Evolutionary conservation across 2,113 vertebrate species (phyloP), one percentile per base, ranked within the genome.

Genomic region (Rallus limicola): DNA sequence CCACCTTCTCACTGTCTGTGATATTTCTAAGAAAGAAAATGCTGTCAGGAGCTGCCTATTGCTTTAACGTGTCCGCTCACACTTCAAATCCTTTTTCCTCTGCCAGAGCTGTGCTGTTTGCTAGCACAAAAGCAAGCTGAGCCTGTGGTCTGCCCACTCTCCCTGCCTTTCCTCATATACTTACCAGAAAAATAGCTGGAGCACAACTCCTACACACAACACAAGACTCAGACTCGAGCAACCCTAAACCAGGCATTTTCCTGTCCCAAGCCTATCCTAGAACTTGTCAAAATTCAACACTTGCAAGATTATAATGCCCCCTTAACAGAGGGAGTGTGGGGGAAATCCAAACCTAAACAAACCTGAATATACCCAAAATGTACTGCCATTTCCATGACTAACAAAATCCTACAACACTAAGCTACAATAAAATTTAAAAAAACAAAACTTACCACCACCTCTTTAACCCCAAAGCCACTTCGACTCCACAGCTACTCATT

Each of bases 111-210:
- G 29, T 64, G 33, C 74, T 92, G n/a, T 76, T 94, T 84, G 65
- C 72, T 83, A 84, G 77, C 23, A 81, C 25, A 94, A 94, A 96
- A 95, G 93, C 89, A 96, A 88, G 86, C 53, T 69, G 76, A 88
- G 65, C 42, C 64, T 90, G 44, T 92, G 92, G 28, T 85, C 75
- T 95, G 42, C 93, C 93, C 75, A 89, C 93, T 95, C 83, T 87
- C 84, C 18, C 65, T 96, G 48, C 81, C 64, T 93, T 94, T 91
- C 88, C 95, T 92, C 59, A 74, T 94, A 91, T 79, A 86, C 67
- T 3, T 69, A 92, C 26, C 63, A 89, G 80, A 95, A 93, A 92
- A 95, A 86, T 87, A 96, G 80, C 86, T 88, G 50, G 17, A 90
- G 81, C 77, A 38, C 29, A 89, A 74, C 93, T 94, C 95, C 96